Evolutionary conservation across 2,113 vertebrate genomes (phyloP), one percentile per base, ranked within the genome.

Genomic region (Mobula hypostoma): DNA sequence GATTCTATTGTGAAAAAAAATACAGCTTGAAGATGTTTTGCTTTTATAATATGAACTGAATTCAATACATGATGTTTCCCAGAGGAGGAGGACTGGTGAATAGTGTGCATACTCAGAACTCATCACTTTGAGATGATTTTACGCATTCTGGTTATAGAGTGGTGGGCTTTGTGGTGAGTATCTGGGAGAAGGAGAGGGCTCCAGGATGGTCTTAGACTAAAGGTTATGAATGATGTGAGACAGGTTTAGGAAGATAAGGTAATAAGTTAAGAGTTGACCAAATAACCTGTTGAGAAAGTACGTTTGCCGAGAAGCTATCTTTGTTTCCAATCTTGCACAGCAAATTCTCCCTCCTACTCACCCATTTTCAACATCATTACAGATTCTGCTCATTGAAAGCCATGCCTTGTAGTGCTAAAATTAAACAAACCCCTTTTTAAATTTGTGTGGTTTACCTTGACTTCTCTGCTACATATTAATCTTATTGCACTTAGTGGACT

Each of bases 401-500:
- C 79, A 82, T 48, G 40, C 6, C 17, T 82, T 83, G 8, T 58
- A 7, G 48, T 40, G 56, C 56, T 56, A 21, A 58, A 83, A 83
- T 5, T 83, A 58, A 48, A 58, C 56, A 48, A 40, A 21, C 40
- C 40, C 21, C 94, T 77, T 82, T 94, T 66, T 94, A 24, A 36
- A 36, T 94, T 83, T n/a, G 8, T 95, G 94, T 95, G 94, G 36
- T 95, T 74, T 83, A 70, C 95, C 94, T n/a, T 94, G 91, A 17
- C 74, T 92, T 17, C 93, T 94, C 95, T 94, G 9, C 61, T 87
- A 66, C 94, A 95, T 94, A 94, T 95, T 95, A 94, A 87, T 95
- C 95, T 95, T 96, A 96, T 97, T 97, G 96, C 96, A 94, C 94
- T 94, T 77, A 96, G 96, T 96, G 97, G 9, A 77, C 8, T n/a